Evolutionary conservation across 2,888 invertebrate species (phyloP), one percentile per base, ranked within the genome.

Genomic region (Acanthococcus lagerstroemiae): DNA sequence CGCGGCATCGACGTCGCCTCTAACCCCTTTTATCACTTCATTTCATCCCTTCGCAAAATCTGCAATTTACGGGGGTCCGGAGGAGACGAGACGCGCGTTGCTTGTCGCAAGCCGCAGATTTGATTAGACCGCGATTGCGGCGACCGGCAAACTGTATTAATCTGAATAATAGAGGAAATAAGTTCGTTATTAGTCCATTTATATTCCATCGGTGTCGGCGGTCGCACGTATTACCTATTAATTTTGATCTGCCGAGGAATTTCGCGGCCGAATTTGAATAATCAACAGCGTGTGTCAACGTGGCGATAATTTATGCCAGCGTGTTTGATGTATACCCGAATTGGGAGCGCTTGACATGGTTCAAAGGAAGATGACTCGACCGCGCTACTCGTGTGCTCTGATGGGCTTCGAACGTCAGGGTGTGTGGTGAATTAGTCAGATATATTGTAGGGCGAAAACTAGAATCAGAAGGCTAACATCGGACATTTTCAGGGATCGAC

Each of bases 1-100:
- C 58, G 46, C 58, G 58, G 44, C 45, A 58, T 26, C 21, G 58
- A n/a, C n/a, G n/a, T n/a, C n/a, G n/a, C n/a, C n/a, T 37, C 12
- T 25, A 58, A 58, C 58, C 58, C 58, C 58, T 58, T 58, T 58
- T 58, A 58, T 58, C 58, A 58, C 58, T 58, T 58, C 58, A 58
- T 58, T 58, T 58, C 58, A 24, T 56, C 46, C 58, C 58, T 37
- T 48, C 17, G n/a, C 17, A n/a, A 24, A 17, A 17, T 5, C 24
- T 57, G 24, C 17, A 17, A 44, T 56, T 30, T 30, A 44, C 58
- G 55, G 44, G 12, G 44, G 44, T 56, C 55, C 30, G 37, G 22
- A 56, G 37, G 30, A 37, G 30, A 56, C 25, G 58, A 58, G 19
- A 15, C 17, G 50, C 26, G 45, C 44, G 45, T 45, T 46, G 37